A percentile compares a stretch with the other conserved stretches of the same genome.
Evolutionary conservation across 2,113 vertebrate genomes (phyloP).

Genomic region (Suricata suricatta): DNA sequence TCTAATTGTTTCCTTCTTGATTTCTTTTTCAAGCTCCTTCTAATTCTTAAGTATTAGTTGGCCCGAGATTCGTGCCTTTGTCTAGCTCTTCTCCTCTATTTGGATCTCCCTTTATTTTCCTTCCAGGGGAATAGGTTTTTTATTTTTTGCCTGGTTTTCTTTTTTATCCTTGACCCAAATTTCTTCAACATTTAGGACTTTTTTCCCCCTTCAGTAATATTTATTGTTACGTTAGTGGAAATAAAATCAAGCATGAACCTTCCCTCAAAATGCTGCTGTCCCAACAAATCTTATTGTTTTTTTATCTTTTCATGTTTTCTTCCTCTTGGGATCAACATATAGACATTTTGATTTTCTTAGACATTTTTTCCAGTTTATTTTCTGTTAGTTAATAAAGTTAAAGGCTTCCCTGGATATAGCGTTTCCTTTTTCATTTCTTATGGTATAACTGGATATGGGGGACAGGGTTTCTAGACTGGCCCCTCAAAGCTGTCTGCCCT

Average conservation of each 20-base stretch:
- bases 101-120: neutral
- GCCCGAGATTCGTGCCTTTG: too few relatives aligned
- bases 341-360: neutral
- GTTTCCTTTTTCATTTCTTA: neutral
- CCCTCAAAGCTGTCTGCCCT: neutral
- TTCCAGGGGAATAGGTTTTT: neutral
- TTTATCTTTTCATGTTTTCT: neutral
- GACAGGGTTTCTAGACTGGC: neutral
- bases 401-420: neutral
- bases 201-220: neutral
- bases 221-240: neutral
- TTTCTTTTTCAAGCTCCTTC: neutral
- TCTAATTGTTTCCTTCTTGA: neutral
- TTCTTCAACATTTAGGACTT: neutral
- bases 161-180: neutral
- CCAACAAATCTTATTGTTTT: neutral
- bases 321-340: neutral
- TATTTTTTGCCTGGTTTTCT: neutral
- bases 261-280: neutral
- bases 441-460: neutral
- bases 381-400: neutral
- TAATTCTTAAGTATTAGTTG: neutral
- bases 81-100: too few relatives aligned
- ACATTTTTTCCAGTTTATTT: conserved; percentile 16
- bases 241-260: neutral